phyloP scores from a whole-genome alignment of 2,113 vertebrate genomes.

The Halichoeres trimaculatus region DNA sequence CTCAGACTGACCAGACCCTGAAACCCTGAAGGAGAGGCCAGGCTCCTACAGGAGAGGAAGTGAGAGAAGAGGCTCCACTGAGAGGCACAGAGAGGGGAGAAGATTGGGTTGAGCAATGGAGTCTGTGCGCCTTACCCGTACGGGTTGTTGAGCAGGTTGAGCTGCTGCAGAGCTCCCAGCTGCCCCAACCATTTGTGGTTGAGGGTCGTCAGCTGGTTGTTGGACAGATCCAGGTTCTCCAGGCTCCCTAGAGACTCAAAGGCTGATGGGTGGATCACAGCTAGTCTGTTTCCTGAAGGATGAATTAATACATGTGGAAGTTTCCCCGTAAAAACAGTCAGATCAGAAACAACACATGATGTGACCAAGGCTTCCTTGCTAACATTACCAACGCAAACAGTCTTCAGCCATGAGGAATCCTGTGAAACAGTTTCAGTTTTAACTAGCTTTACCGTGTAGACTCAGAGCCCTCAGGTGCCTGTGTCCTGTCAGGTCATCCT shows the following conservation, averaged over 20 bases:
- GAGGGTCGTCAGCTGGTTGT: slow-evolving; percentile 61
- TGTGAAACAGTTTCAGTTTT: not conserved
- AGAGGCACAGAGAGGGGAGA: too few relatives aligned
- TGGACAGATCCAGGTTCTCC: slow-evolving; percentile 63
- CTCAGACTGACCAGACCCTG: slow-evolving; percentile 36
- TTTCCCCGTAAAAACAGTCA: too few relatives aligned
- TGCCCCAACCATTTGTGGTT: slow-evolving; percentile 52
- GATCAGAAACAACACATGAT: too few relatives aligned
- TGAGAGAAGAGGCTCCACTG: too few relatives aligned
- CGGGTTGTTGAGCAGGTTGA: slow-evolving; percentile 70
- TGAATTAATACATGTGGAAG: too few relatives aligned
- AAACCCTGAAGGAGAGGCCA: slow-evolving; percentile 37
- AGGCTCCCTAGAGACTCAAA: slow-evolving; percentile 59
- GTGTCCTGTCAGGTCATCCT: slow-evolving; percentile 38
- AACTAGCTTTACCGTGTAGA: slow-evolving; percentile 62
- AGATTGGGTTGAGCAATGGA: too few relatives aligned
- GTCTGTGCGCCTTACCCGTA: too few relatives aligned
- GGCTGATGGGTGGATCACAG: slow-evolving; percentile 41
- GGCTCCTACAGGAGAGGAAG: slow-evolving; percentile 31
- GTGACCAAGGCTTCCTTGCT: too few relatives aligned
- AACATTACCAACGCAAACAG: too few relatives aligned
- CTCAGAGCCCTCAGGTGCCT: not conserved
- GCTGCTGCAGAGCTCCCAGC: slow-evolving; percentile 49
- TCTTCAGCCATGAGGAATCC: too few relatives aligned
- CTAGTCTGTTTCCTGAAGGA: slow-evolving; percentile 59